These are phyloP conservation scores for Cyanistes caeruleus DNA, from an alignment of 2,113 vertebrate species.

Conservation along the genomic window DNA sequence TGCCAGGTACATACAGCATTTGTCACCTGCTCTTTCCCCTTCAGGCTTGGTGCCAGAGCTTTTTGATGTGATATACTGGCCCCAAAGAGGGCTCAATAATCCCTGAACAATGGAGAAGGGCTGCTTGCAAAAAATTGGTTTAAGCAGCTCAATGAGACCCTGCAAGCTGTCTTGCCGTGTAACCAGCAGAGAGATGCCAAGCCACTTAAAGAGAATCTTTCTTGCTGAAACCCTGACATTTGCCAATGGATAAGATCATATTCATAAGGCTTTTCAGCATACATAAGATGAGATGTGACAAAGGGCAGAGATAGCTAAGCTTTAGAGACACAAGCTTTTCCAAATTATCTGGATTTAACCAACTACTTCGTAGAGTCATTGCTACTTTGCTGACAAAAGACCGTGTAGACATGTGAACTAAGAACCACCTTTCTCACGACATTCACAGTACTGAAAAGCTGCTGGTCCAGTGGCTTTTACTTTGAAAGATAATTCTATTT, in stretches of 20 bases:
- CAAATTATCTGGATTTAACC: background rate
- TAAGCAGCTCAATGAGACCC: background rate
- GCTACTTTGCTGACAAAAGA: background rate
- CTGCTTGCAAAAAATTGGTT: background rate
- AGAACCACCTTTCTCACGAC: background rate
- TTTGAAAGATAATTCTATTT: background rate
- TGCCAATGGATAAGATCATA: background rate
- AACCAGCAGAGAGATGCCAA: background rate
- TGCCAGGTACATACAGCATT: background rate
- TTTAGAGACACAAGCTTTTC: background rate
- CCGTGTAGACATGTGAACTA: background rate
- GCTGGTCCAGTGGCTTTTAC: background rate
- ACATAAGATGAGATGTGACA: background rate
- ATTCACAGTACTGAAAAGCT: background rate
- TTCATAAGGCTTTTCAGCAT: background rate
- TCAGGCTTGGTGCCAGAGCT: background rate
- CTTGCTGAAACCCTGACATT: background rate
- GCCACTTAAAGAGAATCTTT: background rate
- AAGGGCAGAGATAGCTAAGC: background rate
- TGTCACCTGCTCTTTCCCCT: background rate
- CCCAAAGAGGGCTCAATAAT: background rate
- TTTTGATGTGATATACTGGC: background rate
- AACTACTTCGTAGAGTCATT: background rate
- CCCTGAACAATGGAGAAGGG: background rate
- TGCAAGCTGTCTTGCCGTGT: background rate